Evolutionary conservation across 2,888 invertebrate genomes (phyloP), one percentile per base, ranked within the genome.

Genomic region (Rhingia rostrata): DNA sequence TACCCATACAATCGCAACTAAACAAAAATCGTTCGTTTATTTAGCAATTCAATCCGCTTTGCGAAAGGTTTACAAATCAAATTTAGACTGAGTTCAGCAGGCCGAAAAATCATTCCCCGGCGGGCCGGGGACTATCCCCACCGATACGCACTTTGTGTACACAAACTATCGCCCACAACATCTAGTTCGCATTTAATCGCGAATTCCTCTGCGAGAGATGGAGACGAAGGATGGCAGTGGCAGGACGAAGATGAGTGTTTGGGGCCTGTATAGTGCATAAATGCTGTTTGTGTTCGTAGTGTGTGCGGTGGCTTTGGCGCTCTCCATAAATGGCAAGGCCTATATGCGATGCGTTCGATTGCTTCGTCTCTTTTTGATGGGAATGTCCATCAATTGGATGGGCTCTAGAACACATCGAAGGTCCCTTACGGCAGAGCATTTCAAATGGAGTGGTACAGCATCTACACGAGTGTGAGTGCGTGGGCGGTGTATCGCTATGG

Each of bases 111-210:
- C 64, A 80, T 80, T 80, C 47, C 54, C 32, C 6, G 14, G 49
- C 51, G 41, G 53, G 72, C 51, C 53, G 43, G 9, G 45, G 14
- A 58, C 47, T 39, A 47, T 6, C 53, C 43, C 10, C 12, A 7
- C 32, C 41, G 63, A 74, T 66, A 84, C 84, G 84, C 84, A 84
- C 80, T 75, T 80, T 84, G 80, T 80, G 74, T 80, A 84, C 49
- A 72, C 70, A 84, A 84, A 80, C 84, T 84, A 79, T 74, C 75
- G 70, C 79, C 84, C 84, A 80, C 84, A 84, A 75, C 22, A 22
- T 75, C 84, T 84, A 74, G 84, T 84, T 80, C 84, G 70, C 84
- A 75, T 84, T 80, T 80, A 84, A 80, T 80, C 84, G 84, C 84
- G 84, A 84, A 80, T 84, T 80, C 70, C 84, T 74, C 69, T 61